Conservation (phyloP, 2,113 vertebrate genomes). For the Stegostoma tigrinum region DNA sequence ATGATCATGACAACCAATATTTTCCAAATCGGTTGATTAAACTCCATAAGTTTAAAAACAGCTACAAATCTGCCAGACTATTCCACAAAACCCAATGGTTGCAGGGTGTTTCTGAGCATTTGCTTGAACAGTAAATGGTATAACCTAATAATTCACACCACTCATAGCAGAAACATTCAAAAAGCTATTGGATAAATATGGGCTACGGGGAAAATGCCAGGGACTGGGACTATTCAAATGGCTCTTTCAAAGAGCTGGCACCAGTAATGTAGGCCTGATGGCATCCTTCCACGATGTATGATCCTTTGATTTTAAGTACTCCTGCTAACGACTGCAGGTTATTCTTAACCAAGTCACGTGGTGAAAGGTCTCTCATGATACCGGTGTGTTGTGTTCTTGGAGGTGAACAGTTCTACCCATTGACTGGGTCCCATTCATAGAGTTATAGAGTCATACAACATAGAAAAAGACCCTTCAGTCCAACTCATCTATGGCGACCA, state of each 20-base stretch:
- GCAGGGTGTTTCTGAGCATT: background rate
- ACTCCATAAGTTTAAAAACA: background rate
- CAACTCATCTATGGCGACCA: too few species aligned
- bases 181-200: background rate
- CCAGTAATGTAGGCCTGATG: background rate
- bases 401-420: background rate
- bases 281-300: background rate
- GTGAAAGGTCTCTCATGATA: background rate
- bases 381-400: background rate
- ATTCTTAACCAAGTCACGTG: background rate
- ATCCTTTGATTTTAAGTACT: background rate
- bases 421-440: background rate
- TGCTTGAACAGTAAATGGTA: background rate
- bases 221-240: too few species aligned
- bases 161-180: background rate
- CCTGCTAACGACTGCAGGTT: background rate
- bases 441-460: too few species aligned
- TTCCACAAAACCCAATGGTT: background rate
- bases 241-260: too few species aligned
- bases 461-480: too few species aligned
- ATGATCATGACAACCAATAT: background rate
- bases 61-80: background rate
- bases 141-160: background rate
- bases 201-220: too few species aligned
- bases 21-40: background rate